Evolutionary conservation across 2,113 vertebrate species (phyloP).

Genomic region (Engystomops pustulosus): DNA sequence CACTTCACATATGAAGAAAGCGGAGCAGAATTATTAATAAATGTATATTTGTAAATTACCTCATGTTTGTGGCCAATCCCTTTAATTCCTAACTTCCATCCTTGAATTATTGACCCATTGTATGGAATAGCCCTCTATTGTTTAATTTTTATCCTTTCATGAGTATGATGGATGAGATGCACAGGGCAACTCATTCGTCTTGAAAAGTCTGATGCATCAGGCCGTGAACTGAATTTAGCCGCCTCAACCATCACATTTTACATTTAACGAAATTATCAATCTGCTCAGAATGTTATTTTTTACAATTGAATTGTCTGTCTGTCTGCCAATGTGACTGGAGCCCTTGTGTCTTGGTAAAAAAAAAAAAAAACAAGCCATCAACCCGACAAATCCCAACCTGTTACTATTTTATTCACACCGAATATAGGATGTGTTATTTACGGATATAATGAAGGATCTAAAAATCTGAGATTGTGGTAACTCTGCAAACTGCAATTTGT

Average conservation of each 20-base stretch:
- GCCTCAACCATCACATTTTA: neutral
- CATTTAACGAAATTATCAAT: neutral
- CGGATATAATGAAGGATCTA: neutral
- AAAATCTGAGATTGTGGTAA: neutral
- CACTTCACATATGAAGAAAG: too few relatives aligned
- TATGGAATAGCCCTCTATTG: too few relatives aligned
- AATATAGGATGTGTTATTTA: conserved; percentile 6
- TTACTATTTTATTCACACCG: neutral
- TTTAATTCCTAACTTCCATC: too few relatives aligned
- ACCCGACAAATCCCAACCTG: neutral
- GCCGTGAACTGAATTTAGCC: neutral
- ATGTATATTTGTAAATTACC: too few relatives aligned
- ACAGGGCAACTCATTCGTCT: too few relatives aligned
- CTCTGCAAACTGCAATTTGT: conserved; percentile 12
- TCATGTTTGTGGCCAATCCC: too few relatives aligned
- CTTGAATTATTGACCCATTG: too few relatives aligned
- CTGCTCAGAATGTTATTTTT: conserved; percentile 6
- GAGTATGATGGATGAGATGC: too few relatives aligned
- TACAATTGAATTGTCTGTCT: conserved; percentile 3
- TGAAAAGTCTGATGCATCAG: neutral
- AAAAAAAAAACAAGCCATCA: neutral
- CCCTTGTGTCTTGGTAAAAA: neutral
- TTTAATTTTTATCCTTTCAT: too few relatives aligned
- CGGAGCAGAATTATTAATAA: too few relatives aligned
- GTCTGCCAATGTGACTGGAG: neutral